Evolutionary conservation across 1,140 invertebrate species (phyloP).

Genomic region (Camponotus floridanus): DNA sequence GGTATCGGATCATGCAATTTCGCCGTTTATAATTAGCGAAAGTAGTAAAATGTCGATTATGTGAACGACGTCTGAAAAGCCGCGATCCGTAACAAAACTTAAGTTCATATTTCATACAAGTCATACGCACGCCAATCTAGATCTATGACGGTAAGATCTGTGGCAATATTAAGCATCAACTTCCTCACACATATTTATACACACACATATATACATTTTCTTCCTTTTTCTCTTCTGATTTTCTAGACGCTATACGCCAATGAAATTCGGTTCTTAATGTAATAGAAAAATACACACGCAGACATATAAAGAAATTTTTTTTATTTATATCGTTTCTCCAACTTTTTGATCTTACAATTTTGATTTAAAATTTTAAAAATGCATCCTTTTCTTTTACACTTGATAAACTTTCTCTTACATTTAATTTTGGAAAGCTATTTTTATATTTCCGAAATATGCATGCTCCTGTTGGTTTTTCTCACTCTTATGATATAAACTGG

Average conservation of each 20-base stretch:
- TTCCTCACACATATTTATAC: too few species aligned
- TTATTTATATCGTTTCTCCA: background rate
- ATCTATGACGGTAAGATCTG: background rate
- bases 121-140: background rate
- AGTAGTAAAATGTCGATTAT: slow-evolving; percentile 39
- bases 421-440: background rate
- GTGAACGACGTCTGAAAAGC: background rate
- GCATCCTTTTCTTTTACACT: background rate
- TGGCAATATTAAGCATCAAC: background rate
- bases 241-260: background rate
- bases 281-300: background rate
- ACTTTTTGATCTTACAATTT: background rate
- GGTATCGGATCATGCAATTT: slow-evolving; percentile 33
- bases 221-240: background rate
- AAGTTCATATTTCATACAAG: background rate
- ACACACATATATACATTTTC: background rate
- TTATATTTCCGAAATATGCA: background rate
- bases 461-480: background rate
- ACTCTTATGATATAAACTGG: too few species aligned
- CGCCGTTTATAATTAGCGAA: slow-evolving; percentile 40
- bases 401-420: background rate
- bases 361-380: background rate
- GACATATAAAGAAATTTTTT: background rate
- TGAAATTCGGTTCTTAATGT: background rate
- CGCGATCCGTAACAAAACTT: slow-evolving; percentile 65